Base-by-base conservation (phyloP, 2,888 invertebrate genomes). In the Morinoia aosen region DNA sequence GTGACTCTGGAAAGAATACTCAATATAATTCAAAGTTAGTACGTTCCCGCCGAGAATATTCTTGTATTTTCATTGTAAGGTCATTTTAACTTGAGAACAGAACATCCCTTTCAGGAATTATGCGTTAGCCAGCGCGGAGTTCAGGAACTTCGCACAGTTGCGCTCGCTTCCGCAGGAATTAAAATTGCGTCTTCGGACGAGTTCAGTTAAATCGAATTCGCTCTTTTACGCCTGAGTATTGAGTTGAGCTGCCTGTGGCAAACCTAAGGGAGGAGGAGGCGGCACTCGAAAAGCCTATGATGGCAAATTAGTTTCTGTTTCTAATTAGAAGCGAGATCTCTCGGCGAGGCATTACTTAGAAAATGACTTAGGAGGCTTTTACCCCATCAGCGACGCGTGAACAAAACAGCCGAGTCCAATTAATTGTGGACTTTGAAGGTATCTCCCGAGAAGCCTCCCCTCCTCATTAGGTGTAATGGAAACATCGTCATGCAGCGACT, bases 331-430 rank as follows among this genome's bases (percentile, higher is more conserved):
- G 40, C 39, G 90, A 19, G 90, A 90, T 90, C 90, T 40, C 48
- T 90, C 40, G 12, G 90, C 90, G 48, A 39, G 48, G 48, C 90
- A 90, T 90, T 90, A 90, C 90, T 90, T 90, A 76, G 90, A 39
- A 90, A 48, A 90, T 90, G 90, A 48, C 90, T 90, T 90, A 90
- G 90, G 90, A 90, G 40, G 48, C 48, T 90, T 90, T 40, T 90
- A 90, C 39, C 48, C 90, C n/a, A 90, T 90, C 90, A 90, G 90
- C 48, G 39, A 40, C 39, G 90, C 90, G 40, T 90, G 90, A 90
- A 90, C 76, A 90, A 90, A 90, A 90, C 48, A 90, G 90, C 4
- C 14, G 90, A 14, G 90, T 90, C 90, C 48, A 90, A 90, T 90
- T 90, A 90, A 90, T 90, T 11, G 90, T 8, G 90, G 40, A 12